Evolutionary conservation across 1,140 invertebrate species (phyloP), one percentile per base, ranked within the genome.

Genomic region (Himalopsyche phryganea): DNA sequence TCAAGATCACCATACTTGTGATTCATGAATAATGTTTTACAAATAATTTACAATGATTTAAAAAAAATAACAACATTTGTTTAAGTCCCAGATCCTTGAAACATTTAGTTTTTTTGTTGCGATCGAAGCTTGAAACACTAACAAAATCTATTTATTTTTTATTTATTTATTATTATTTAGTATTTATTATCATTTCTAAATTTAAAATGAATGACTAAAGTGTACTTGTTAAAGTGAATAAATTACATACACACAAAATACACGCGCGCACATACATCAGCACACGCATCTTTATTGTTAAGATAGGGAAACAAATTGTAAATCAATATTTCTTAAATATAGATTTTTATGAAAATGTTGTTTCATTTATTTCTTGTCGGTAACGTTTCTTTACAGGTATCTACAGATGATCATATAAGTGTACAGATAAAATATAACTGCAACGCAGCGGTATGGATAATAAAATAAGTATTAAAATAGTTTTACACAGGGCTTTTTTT

Each of bases 251-350:
- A 42, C 47, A 41, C 45, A 48, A 35, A 28, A 28, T 28, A 28
- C 23, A 28, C 23, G 23, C 23, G 23, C 23, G 23, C 23, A 28
- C 23, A n/a, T n/a, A 28, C 23, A 28, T 28, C 11, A 28, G 9
- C 23, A 28, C 23, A 14, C 42, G 7, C 42, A 58, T 51, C 48
- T 23, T 51, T 23, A 38, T 51, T 32, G 44, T 44, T 46, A 51
- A 58, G 56, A 58, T 58, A 51, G 56, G 23, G 56, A 45, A 51
- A 58, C 50, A 51, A 58, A 58, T 58, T 58, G 56, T 58, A 58
- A 51, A 51, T 51, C 48, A 18, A 33, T 58, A 58, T 33, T 28
- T 51, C 44, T 58, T 41, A 58, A 52, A 48, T 51, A 58, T 57
- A 56, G 41, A 58, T 52, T 58, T 58, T 58, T 50, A 45, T 15